These are phyloP conservation scores for Polymixis flavicincta DNA, from an alignment of 2,888 invertebrate genomes.

Conservation along the genomic window DNA sequence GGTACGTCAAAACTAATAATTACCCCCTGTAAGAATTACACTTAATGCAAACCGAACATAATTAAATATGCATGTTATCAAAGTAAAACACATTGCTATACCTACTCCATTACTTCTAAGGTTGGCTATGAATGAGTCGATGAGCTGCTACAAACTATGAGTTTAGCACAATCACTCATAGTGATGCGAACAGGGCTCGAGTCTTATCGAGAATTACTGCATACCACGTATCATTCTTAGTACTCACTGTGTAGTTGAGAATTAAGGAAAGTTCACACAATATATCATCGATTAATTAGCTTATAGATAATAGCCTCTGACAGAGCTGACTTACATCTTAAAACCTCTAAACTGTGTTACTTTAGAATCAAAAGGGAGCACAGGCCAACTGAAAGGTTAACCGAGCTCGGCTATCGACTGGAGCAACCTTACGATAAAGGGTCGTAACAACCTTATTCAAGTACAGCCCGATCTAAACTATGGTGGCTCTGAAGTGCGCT, in stretches of 20 bases:
- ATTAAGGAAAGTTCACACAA: conserved; percentile 31
- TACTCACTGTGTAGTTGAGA: conserved; percentile 37
- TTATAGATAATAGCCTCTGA: conserved; percentile 6
- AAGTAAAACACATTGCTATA: conserved; percentile 74
- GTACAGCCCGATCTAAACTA: too few species aligned
- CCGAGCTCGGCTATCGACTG: conserved; percentile 13
- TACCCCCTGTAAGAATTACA: conserved; percentile 74
- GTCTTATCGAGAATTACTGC: conserved; percentile 66
- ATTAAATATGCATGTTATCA: conserved; percentile 69
- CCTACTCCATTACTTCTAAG: conserved; percentile 74
- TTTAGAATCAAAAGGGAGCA: conserved; percentile 22
- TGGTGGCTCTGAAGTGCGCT: too few species aligned
- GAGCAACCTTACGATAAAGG: conserved; percentile 16
- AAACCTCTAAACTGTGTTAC: conserved; percentile 3
- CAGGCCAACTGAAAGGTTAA: conserved; percentile 3
- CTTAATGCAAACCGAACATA: conserved; percentile 69
- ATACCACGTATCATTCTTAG: conserved; percentile 56
- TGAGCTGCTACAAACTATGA: conserved; percentile 88
- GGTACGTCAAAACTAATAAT: conserved; percentile 56
- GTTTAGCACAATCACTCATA: conserved; percentile 91
- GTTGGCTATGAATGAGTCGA: conserved; percentile 81
- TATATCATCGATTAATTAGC: conserved; percentile 5
- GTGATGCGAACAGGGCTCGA: conserved; percentile 83
- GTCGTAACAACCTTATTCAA: background rate
- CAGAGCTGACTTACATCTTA: conserved; percentile 9